Base-by-base conservation (phyloP, 2,888 invertebrate species). In the Synanthedon tipuliformis region DNA sequence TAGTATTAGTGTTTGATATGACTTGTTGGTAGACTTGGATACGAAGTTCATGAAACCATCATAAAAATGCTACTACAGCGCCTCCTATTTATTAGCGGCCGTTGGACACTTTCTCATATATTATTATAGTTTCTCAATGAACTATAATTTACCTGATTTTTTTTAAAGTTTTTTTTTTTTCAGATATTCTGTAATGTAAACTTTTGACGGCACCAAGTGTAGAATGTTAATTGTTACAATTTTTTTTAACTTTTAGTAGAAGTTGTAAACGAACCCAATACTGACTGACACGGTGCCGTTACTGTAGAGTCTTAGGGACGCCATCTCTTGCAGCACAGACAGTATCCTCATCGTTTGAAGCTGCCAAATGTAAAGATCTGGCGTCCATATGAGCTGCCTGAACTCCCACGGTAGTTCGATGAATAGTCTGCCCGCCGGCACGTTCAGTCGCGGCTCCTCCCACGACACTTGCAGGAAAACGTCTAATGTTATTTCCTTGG, bases 391-490 rank as follows among this genome's bases (percentile, higher is more conserved):
- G 56, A 90, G 83, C 65, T 90, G 84, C 23, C 82, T 78, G 69
- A 89, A 90, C 68, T 89, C 89, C 90, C 90, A 91, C 34, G 90
- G 89, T 50, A 91, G 84, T 73, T 90, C 90, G 50, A 90, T 81
- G 74, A 89, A 90, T 11, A 77, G 72, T 62, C 72, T 74, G 41
- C 81, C 84, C 23, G 75, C 64, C 3, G 86, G 81, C 54, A 82
- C 73, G 58, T 83, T 78, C 54, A 91, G 80, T 40, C 90, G 73
- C 45, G 68, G 67, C 64, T 91, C 90, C 56, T 85, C 81, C 90
- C 90, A 91, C 66, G 90, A 89, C n/a, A 90, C 90, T 85, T 90
- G 89, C 56, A 91, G 85, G 69, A 90, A 90, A 56, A 90, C 89
- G 73, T 91, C 90, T 59, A 91, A 75, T 40, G 90, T 90, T 74